Evolutionary conservation across 2,888 invertebrate genomes (phyloP), one percentile per base, ranked within the genome.

Genomic region (Ormyrus rosae): DNA sequence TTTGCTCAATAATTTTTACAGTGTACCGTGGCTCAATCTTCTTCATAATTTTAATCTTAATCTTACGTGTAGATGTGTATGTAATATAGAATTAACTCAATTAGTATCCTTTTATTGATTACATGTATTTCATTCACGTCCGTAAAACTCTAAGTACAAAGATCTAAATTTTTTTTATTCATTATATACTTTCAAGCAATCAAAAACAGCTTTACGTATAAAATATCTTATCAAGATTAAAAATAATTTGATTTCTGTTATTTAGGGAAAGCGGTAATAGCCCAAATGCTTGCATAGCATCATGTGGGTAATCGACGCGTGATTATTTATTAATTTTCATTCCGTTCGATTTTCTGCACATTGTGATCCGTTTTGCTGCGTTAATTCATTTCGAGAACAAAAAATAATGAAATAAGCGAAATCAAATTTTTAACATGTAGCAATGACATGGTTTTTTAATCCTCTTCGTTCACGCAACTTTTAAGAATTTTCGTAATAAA

Each of bases 171-270:
- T 58, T 58, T 58, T 58, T 58, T 60, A 60, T 19, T 60, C 0
- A 19, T 48, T 64, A 6, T 7, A 48, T 58, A 58, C n/a, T 19
- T 19, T 51, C 8, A 45, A 63, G 34, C 51, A 72, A 72, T 72
- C 72, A 72, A 72, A 72, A 72, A n/a, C 45, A 72, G 72, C 72
- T 72, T 72, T 72, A 72, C 72, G 63, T 61, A 72, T 8, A 13
- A 53, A 65, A 60, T 60, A 50, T 71, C 70, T 71, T 71, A 71
- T 71, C 53, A 72, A 53, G 46, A 19, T n/a, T 53, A 63, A 72
- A 34, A 53, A 63, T 63, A 63, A 72, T 53, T 63, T 72, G 53
- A n/a, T 61, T 72, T 72, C 8, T 63, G 58, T 70, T 58, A 63
- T 63, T n/a, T 5, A 46, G 72, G 53, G 72, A 63, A 72, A 63